phyloP scores from a whole-genome alignment of 1,140 invertebrate genomes.

The Tetragonula clypearis region DNA sequence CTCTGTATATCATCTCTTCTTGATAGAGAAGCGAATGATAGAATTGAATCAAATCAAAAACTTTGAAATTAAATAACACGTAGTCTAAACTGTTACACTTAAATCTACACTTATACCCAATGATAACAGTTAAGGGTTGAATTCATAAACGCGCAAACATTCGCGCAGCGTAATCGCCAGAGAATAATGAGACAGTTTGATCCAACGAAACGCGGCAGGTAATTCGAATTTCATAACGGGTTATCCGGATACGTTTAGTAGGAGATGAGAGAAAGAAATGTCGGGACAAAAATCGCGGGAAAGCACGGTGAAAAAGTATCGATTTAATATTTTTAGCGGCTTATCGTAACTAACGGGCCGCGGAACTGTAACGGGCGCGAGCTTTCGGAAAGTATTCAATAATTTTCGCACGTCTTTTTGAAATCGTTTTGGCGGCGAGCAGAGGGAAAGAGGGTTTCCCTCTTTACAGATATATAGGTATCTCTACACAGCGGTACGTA shows the following conservation, averaged over 20 bases:
- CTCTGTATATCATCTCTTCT: too few species aligned
- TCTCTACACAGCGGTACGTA: conserved; percentile 59
- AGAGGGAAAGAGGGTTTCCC: conserved; percentile 59
- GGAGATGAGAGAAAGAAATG: conserved; percentile 13
- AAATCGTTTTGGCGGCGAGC: conserved; percentile 40
- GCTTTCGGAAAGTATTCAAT: conserved; percentile 51
- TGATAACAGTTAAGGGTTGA: too few species aligned
- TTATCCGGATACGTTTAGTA: not conserved
- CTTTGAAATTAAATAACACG: too few species aligned
- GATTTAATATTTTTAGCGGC: conserved; percentile 45
- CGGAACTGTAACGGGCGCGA: conserved; percentile 26
- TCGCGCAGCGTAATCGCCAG: not conserved
- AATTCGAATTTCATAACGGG: not conserved
- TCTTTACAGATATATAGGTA: conserved; percentile 58
- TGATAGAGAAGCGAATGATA: too few species aligned
- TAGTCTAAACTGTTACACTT: too few species aligned
- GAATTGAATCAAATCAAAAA: too few species aligned
- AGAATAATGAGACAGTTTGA: too few species aligned
- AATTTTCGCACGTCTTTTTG: conserved; percentile 54
- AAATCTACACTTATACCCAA: too few species aligned
- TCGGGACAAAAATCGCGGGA: conserved; percentile 19
- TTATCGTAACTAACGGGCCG: conserved; percentile 36
- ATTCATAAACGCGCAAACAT: not conserved
- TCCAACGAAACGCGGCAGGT: not conserved
- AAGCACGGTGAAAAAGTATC: not conserved